Evolutionary conservation across 1,140 invertebrate species (phyloP).

Genomic region (Danaus melanippus): DNA sequence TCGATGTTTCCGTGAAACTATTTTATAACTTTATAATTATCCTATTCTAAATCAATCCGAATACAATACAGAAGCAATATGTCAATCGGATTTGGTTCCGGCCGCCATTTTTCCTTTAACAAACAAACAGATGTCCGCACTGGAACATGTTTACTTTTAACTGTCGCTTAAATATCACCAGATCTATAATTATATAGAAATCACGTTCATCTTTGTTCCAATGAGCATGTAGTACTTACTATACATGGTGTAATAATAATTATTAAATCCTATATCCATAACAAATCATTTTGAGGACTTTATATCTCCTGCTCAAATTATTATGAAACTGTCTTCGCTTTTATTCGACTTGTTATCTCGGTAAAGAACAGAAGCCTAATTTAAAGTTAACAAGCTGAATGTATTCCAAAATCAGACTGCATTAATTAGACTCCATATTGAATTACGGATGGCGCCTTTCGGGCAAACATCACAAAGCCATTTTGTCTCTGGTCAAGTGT

Average conservation of each 20-base stretch:
- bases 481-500: constrained; percentile 70
- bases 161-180: constrained; percentile 24
- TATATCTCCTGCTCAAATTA: no score
- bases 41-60: constrained; percentile 23
- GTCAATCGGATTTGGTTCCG: constrained; percentile 32
- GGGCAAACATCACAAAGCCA: constrained; percentile 62
- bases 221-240: constrained; percentile 9
- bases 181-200: constrained; percentile 30
- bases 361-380: constrained; percentile 7
- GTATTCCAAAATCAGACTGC: constrained; percentile 46
- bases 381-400: constrained; percentile 23
- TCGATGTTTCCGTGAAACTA: no score
- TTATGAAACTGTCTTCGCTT: neutral
- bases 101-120: constrained; percentile 30
- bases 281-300: neutral
- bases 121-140: constrained; percentile 34
- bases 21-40: constrained; percentile 15
- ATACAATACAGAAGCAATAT: constrained; percentile 28
- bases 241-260: constrained; percentile 1
- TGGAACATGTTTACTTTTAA: constrained; percentile 36
- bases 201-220: constrained; percentile 33
- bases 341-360: neutral
- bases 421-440: constrained; percentile 58
- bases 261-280: neutral
- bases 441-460: constrained; percentile 67